Evolutionary conservation across 1,140 invertebrate species (phyloP), one percentile per base, ranked within the genome.

Genomic region (Contarinia nasturtii): DNA sequence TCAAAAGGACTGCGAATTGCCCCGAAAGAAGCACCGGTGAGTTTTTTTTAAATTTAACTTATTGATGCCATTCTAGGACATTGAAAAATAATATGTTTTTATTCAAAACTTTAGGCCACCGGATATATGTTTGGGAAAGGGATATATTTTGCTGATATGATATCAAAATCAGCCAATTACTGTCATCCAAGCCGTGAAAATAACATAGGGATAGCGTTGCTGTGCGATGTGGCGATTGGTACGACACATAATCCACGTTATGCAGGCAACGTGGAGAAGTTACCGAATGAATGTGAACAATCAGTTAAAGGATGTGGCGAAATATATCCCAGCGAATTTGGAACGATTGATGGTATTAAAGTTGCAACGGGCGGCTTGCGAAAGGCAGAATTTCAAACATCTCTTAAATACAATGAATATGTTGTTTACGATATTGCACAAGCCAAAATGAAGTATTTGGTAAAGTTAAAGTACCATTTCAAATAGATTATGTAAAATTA

Each of bases 151-250:
- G 93, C 94, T 3, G 94, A 98, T 64, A 96, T 97, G 90, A 91
- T 97, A 0, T 92, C 90, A 1, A 98, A 98, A 65, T 96, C 92
- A 2, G 94, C 94, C 1, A 97, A 98, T 64, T 98, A 98, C 64
- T 98, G 95, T 69, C 80, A 74, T 52, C 85, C 91, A 2, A 78
- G 70, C 44, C 66, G 66, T 2, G 53, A 60, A 38, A 82, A 82
- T 59, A 72, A 78, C 12, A 76, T 75, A 11, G 94, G 91, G 47
- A 62, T 97, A 12, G 57, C 98, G 63, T 53, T 98, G 52, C 70
- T 98, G 1, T 96, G 91, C 64, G 93, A 98, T 62, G 94, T 98
- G 0, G 93, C 93, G 14, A 71, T 98, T 3, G 94, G 91, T 14
- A 80, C 92, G 53, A 90, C 86, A 86, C 71, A 83, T 54, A 82